These are phyloP conservation scores for Hemichromis elongatus DNA, from an alignment of 2,113 vertebrate species.

Conservation along the genomic window DNA sequence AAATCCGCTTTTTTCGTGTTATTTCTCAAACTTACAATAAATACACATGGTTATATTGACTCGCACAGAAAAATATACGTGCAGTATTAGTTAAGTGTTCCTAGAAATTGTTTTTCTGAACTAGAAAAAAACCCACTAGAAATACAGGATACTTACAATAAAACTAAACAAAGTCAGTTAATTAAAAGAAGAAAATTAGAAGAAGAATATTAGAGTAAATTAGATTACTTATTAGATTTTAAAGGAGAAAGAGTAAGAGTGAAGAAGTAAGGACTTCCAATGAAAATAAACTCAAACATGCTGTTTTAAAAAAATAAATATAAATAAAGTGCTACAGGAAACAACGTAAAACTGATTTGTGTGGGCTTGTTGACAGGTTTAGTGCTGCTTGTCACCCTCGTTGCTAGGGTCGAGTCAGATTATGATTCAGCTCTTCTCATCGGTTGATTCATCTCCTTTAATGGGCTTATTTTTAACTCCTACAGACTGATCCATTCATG, in stretches of 20 bases:
- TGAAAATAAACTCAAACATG: not conserved
- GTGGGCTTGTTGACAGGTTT: not conserved
- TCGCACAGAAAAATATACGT: not conserved
- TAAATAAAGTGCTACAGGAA: not conserved
- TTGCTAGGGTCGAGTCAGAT: conserved; percentile 22
- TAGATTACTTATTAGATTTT: not conserved
- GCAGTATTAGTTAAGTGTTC: not conserved
- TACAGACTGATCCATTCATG: not conserved
- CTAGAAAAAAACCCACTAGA: not conserved
- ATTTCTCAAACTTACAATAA: not conserved
- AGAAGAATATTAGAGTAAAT: not conserved
- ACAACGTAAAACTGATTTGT: not conserved
- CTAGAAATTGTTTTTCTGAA: not conserved
- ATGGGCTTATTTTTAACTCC: conserved; percentile 4
- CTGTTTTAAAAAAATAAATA: not conserved
- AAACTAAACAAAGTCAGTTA: not conserved
- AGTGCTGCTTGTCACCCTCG: conserved; percentile 1
- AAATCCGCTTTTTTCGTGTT: not conserved
- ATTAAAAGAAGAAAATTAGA: not conserved
- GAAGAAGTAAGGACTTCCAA: not conserved
- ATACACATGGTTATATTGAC: not conserved
- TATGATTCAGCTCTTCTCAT: conserved; percentile 45
- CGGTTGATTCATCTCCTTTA: conserved; percentile 33
- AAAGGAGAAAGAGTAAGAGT: not conserved
- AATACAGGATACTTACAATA: not conserved